Conservation (phyloP, 2,797 vertebrate species). For the Ataeniobius toweri region DNA sequence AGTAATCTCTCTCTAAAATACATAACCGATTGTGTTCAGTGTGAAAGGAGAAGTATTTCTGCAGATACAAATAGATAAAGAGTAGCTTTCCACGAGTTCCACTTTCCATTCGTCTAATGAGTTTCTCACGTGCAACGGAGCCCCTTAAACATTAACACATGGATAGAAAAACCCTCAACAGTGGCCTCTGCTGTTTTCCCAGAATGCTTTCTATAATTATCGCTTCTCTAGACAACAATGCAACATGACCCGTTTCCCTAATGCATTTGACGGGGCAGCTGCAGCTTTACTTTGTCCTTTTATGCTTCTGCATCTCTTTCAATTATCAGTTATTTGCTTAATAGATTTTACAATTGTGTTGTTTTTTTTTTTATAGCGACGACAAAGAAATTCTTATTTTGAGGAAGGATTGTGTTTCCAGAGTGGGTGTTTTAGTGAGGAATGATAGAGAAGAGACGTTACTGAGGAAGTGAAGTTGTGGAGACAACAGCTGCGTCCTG, state of each 20-base stretch:
- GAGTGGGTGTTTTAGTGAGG: background rate
- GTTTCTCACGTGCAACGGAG: conserved; percentile 13
- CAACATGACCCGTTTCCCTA: background rate
- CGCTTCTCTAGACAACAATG: background rate
- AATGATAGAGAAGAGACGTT: background rate
- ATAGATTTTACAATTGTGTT: background rate
- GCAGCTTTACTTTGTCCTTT: background rate
- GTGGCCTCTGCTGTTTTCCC: conserved; percentile 18
- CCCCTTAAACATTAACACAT: background rate
- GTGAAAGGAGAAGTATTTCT: conserved; percentile 13
- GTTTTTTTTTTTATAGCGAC: background rate
- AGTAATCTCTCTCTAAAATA: background rate
- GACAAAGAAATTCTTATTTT: background rate
- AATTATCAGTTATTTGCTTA: background rate
- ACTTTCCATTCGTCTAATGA: conserved; percentile 48
- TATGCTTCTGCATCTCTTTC: background rate
- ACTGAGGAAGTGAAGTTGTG: conserved; percentile 16
- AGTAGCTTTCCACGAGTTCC: conserved; percentile 44
- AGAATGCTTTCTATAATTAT: conserved; percentile 25
- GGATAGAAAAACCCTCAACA: background rate
- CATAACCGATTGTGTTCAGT: background rate
- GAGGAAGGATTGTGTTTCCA: background rate
- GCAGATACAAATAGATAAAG: conserved; percentile 6
- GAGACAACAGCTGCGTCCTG: conserved; percentile 32
- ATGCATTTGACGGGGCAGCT: background rate